These are phyloP conservation scores for Drosophila pallidifrons DNA, from an alignment of 1,140 invertebrate species.

Conservation along the genomic window DNA sequence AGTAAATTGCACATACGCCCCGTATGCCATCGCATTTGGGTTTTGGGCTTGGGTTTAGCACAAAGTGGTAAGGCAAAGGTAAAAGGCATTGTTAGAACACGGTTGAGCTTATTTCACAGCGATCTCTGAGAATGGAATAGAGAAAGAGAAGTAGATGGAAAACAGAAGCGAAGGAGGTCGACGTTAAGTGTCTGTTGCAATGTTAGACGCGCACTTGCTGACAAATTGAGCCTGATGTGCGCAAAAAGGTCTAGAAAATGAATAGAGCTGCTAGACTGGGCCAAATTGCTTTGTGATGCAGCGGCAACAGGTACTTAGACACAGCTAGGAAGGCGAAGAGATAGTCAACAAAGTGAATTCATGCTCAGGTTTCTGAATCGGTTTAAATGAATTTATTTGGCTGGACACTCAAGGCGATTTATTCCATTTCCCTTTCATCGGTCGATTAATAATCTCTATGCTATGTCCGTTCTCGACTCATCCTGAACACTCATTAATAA, in stretches of 20 bases:
- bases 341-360: not conserved
- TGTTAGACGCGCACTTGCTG: slow-evolving; percentile 50
- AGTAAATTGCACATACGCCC: slow-evolving; percentile 77
- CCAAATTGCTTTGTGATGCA: not conserved
- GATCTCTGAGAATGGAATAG: not conserved
- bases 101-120: slow-evolving; percentile 40
- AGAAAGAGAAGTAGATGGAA: too few relatives aligned
- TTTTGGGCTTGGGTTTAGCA: not conserved
- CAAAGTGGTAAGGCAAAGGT: slow-evolving; percentile 3
- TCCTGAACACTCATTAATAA: slow-evolving; percentile 37
- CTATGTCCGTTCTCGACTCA: not conserved
- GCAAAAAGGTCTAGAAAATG: slow-evolving; percentile 49
- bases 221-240: slow-evolving; percentile 56
- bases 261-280: slow-evolving; percentile 47
- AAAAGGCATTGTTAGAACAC: slow-evolving; percentile 37
- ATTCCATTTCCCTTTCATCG: not conserved
- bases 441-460: not conserved
- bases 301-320: slow-evolving; percentile 34
- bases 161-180: not conserved
- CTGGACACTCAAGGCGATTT: not conserved
- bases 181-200: slow-evolving; percentile 47
- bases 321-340: not conserved
- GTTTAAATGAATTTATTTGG: not conserved
- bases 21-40: slow-evolving; percentile 55
- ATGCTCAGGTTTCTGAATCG: not conserved